Percentiles rank a stretch among this genome's conserved stretches.
phyloP scores from a whole-genome alignment of 1,140 invertebrate species.

The Samia ricini region DNA sequence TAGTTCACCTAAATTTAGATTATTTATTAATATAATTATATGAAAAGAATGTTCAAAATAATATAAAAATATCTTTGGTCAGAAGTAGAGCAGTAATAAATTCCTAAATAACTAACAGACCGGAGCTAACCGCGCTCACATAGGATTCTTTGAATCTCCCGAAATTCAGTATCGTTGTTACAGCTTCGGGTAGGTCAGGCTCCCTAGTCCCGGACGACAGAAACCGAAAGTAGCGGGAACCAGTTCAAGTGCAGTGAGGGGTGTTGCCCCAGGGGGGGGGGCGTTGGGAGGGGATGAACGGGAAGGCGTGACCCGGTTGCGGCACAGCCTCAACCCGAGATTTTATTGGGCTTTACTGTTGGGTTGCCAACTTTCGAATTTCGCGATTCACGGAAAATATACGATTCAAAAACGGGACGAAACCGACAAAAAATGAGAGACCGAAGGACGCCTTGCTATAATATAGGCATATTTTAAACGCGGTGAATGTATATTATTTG shows the following conservation, averaged over 20 bases:
- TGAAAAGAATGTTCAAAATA: no score
- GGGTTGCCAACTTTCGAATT: conserved; percentile 5
- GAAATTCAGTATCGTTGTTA: not conserved
- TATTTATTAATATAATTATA: no score
- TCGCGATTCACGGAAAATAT: not conserved
- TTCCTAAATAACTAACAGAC: no score
- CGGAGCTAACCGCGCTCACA: not conserved
- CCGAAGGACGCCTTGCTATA: no score
- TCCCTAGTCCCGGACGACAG: conserved; percentile 36
- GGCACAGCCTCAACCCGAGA: conserved; percentile 26
- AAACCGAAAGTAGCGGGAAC: conserved; percentile 53
- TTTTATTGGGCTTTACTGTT: conserved; percentile 7
- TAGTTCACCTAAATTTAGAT: no score
- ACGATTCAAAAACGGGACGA: not conserved
- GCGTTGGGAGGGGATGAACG: conserved; percentile 10
- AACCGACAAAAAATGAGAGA: not conserved
- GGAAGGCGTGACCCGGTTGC: conserved; percentile 43
- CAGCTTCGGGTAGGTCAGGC: conserved; percentile 58
- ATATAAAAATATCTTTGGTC: no score
- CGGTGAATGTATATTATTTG: no score
- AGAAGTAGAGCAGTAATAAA: no score
- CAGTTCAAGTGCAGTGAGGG: conserved; percentile 54
- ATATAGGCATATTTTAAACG: no score
- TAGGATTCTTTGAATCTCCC: not conserved
- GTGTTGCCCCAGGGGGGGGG: no score